Conservation (phyloP, 1,140 invertebrate species). For the Harlomillsia oculata region DNA sequence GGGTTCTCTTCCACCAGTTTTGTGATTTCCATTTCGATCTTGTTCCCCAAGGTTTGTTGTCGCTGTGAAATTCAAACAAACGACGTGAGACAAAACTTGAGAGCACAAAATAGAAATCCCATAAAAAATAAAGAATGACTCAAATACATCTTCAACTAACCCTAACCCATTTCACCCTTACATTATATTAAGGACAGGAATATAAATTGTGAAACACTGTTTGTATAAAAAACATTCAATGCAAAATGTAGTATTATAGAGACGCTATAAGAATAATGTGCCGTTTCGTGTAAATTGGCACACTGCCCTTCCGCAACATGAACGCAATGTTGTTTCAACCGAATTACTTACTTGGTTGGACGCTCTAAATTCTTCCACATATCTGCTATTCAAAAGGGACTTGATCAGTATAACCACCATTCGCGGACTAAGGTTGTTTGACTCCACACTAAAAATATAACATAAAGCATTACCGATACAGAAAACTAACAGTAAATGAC, state of each 20-base stretch:
- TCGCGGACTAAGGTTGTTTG: constrained; percentile 83
- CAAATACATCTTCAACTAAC: no score
- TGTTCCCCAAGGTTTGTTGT: constrained; percentile 87
- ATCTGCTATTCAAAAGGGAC: constrained; percentile 72
- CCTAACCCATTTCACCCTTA: constrained; percentile 4
- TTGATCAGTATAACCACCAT: constrained; percentile 74
- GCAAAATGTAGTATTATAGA: no score
- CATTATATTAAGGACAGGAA: no score
- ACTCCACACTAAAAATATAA: constrained; percentile 73
- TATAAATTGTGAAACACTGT: no score
- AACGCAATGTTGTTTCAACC: neutral
- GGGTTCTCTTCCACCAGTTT: constrained; percentile 85
- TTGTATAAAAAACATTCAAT: no score
- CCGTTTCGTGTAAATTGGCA: constrained; percentile 13
- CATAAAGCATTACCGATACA: no score
- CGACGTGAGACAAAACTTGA: no score
- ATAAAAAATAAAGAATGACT: neutral
- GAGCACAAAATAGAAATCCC: neutral
- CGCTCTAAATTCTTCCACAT: constrained; percentile 83
- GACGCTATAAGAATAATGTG: no score
- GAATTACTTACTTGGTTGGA: constrained; percentile 88
- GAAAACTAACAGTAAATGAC: no score
- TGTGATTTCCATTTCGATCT: constrained; percentile 96
- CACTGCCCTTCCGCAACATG: constrained; percentile 4
- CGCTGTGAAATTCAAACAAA: constrained; percentile 56